Conservation (phyloP, 2,888 invertebrate genomes). For the Portevinia maculata region DNA sequence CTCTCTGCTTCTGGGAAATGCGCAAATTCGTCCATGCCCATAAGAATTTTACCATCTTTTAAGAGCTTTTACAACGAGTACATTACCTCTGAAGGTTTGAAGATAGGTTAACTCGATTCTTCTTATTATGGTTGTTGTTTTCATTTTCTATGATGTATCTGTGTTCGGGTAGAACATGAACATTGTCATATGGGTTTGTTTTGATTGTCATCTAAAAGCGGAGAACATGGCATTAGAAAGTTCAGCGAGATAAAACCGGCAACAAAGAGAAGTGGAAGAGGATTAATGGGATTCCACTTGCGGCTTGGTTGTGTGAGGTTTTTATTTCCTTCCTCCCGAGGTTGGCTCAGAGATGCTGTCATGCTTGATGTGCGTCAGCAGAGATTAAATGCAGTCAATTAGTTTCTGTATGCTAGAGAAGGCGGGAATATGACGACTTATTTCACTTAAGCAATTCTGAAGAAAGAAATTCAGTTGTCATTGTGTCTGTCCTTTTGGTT, state of each 20-base stretch:
- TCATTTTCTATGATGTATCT: slow-evolving; percentile 17
- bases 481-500: not conserved
- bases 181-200: slow-evolving; percentile 70
- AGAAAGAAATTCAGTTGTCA: not conserved
- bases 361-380: slow-evolving; percentile 15
- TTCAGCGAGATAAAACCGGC: slow-evolving; percentile 58
- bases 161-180: slow-evolving; percentile 60
- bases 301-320: slow-evolving; percentile 12
- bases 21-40: slow-evolving; percentile 57
- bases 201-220: slow-evolving; percentile 71
- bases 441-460: slow-evolving; percentile 16
- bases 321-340: not conserved
- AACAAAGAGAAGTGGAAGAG: slow-evolving; percentile 35
- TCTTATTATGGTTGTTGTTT: slow-evolving; percentile 1
- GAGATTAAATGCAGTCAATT: slow-evolving; percentile 38
- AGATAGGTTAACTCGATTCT: slow-evolving; percentile 32
- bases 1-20: slow-evolving; percentile 12
- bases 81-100: slow-evolving; percentile 2
- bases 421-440: slow-evolving; percentile 6
- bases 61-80: slow-evolving; percentile 17
- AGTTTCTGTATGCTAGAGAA: not conserved
- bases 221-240: slow-evolving; percentile 71
- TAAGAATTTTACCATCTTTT: slow-evolving; percentile 28
- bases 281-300: slow-evolving; percentile 53
- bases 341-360: slow-evolving; percentile 14